Base-by-base conservation (phyloP, 2,797 vertebrate genomes). In the Gymnothorax reevesii region DNA sequence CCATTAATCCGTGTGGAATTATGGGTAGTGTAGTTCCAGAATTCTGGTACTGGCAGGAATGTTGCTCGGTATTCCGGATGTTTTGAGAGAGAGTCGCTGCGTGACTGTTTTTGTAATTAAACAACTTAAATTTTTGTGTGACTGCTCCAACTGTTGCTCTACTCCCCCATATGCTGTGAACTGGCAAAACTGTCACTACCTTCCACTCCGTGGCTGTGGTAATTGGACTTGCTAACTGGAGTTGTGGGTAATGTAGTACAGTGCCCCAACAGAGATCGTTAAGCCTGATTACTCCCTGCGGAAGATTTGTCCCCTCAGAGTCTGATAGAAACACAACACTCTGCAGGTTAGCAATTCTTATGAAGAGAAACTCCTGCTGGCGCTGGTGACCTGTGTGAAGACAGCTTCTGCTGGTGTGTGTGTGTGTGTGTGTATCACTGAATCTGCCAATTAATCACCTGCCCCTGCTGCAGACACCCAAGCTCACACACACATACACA, bases 281-380 rank as follows among this genome's bases (percentile, higher is more conserved):
- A 64, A 64, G 60, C 60, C 13, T n/a, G 9, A n/a, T 66, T 8
- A 66, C 22, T 66, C 64, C 25, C 22, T 25, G 64, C 7, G 13
- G 13, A n/a, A 7, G 22, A n/a, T n/a, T 66, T n/a, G 22, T 66
- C 33, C 73, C 73, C 1, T 52, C 33, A 9, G 9, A 54, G 20
- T 77, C 15, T 54, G 54, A 3, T 49, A 55, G 52, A 80, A 80
- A 52, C 17, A 52, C 49, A 55, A 54, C 9, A 27, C 15, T 6
- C 57, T 62, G 33, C 55, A 79, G 57, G 20, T 33, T 57, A 33
- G 12, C 25, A 33, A 9, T 49, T 62, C 49, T 8, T 73, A 12
- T 55, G 25, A 86, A 86, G 60, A 57, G 85, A 75, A 86, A 86
- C 85, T 52, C 49, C 10, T 62, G 60, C 49, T 27, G 42, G 59